Evolutionary conservation across 1,140 invertebrate species (phyloP), one percentile per base, ranked within the genome.

Genomic region (Neuroterus valhalla): DNA sequence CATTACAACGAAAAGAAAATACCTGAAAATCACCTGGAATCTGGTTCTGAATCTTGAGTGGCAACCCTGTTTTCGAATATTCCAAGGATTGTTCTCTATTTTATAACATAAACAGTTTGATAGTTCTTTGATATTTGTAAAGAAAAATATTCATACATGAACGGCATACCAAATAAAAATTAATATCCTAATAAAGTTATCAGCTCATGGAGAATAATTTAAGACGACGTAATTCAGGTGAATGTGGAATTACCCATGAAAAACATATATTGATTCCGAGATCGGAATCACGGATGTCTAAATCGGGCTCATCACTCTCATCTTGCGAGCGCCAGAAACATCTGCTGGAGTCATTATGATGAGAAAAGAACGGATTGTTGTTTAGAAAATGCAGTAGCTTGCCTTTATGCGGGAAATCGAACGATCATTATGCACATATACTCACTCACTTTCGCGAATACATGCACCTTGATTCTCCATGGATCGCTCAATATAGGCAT

Each of bases 331-430:
- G 26, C n/a, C 55, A 62, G 55, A 21, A 55, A 31, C 55, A 31
- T 62, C 5, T 38, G 26, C 55, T 6, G n/a, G 55, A 62, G 23
- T 62, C 26, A 62, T 62, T 62, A 62, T 14, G 4, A 8, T 23
- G 55, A 38, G 26, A 62, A 62, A 62, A 62, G 21, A 38, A 62
- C 55, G 31, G 55, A 62, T 62, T 15, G 55, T 62, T 62, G 55
- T 62, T 62, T 62, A 62, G 55, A 62, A 38, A 62, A 62, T 62
- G 55, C 21, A 62, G 55, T 62, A 62, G 55, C 21, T 62, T 15
- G 15, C 15, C 55, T 62, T n/a, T 62, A 38, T 12, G n/a, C 12
- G 55, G 26, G 55, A 26, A 62, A 62, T 62, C 55, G 55, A 62
- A 62, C 12, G 55, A 15, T 62, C 14, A 0, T 62, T 55, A 62